phyloP scores from a whole-genome alignment of 2,113 vertebrate species.

The Aphyosemion australe region DNA sequence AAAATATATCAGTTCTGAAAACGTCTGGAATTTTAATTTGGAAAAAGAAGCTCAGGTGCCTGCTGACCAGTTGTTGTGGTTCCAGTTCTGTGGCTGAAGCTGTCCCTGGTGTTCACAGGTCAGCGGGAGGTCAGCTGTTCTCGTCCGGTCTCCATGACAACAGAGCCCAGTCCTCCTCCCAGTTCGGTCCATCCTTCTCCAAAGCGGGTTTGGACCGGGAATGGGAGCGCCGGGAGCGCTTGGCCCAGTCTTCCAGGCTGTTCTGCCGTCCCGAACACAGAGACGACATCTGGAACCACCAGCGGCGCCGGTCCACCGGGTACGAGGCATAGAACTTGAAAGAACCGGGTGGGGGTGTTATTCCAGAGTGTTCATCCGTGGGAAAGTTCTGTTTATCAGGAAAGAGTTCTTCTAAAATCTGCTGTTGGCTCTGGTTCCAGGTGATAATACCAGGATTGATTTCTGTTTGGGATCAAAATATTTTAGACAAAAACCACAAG shows the following conservation, averaged over 20 bases:
- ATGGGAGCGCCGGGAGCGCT: conserved; percentile 57
- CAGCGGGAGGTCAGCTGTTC: conserved; percentile 62
- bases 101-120: conserved; percentile 46
- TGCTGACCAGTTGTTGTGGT: neutral
- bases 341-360: neutral
- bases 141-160: conserved; percentile 48
- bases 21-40: too few species aligned
- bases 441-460: neutral
- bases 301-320: conserved; percentile 60
- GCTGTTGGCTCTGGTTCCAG: neutral
- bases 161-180: conserved; percentile 48
- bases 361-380: neutral
- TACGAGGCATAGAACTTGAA: conserved; percentile 56
- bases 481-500: too few species aligned
- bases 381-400: neutral
- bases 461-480: neutral
- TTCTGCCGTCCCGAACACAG: conserved; percentile 74
- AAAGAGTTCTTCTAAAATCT: neutral
- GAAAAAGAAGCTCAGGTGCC: too few species aligned
- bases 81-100: neutral
- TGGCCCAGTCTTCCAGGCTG: conserved; percentile 69
- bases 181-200: conserved; percentile 8
- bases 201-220: conserved; percentile 35
- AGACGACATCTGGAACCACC: conserved; percentile 75
- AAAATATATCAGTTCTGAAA: too few species aligned